Base-by-base conservation (phyloP, 1,140 invertebrate genomes). In the Helicoverpa zea region DNA sequence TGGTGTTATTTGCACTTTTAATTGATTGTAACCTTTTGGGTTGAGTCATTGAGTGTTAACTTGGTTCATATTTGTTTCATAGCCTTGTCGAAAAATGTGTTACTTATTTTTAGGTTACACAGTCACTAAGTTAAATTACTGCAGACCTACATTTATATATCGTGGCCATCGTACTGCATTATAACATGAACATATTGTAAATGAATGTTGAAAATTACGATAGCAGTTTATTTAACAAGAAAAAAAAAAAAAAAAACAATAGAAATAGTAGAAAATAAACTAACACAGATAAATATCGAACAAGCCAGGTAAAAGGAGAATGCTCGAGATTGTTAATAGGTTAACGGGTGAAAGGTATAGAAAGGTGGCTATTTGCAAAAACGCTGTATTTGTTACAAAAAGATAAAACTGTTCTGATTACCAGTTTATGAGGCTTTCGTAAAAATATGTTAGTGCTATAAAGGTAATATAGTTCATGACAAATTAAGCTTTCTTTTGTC, bases 281-380 rank as follows among this genome's bases (percentile, higher is more conserved):
- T n/a, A 11, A 49, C 10, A 51, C 18, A 61, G 73, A 63, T 75
- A 29, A 43, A 5, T 47, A 75, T 75, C 58, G 14, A 49, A 49
- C 52, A 58, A 70, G 61, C 79, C 73, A 59, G 56, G 66, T 76
- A 82, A 79, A 66, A 79, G 59, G 68, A 75, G 70, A 79, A 52
- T 64, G 73, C 52, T 66, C 54, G 18, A 58, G 58, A 76, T 74
- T 29, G 29, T 51, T 68, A 74, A 74, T 82, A 58, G 66, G 70
- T 83, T 83, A 83, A 84, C 43, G 68, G 66, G 86, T 84, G 84
- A 86, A 86, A 86, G 83, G 85, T 54, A 72, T 85, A 63, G 86
- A 84, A 86, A 82, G 80, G 81, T 56, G 52, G 74, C 74, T 82
- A 78, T 73, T 78, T 47, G 74, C 68, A 63, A 78, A 73, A 61